Evolutionary conservation across 1,140 invertebrate genomes (phyloP).

Genomic region (Achroia grisella): DNA sequence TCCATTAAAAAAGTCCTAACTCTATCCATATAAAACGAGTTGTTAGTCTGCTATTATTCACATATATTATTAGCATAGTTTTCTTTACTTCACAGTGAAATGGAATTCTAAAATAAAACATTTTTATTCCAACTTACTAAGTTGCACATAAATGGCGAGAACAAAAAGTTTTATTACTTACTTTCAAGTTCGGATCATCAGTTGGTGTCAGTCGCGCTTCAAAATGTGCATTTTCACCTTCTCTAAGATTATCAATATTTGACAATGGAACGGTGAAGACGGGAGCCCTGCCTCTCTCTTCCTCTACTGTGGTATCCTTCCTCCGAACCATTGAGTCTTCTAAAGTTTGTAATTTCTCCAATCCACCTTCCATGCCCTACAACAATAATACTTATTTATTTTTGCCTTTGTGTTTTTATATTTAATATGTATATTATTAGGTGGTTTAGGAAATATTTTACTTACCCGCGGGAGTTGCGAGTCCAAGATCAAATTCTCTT

Average conservation of each 20-base stretch:
- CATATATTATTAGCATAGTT: no score
- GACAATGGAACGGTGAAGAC: constrained; percentile 92
- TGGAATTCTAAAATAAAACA: no score
- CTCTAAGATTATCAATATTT: constrained; percentile 88
- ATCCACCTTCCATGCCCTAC: constrained; percentile 92
- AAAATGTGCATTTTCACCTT: constrained; percentile 95
- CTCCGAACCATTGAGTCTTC: constrained; percentile 89
- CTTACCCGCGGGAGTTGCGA: constrained; percentile 92
- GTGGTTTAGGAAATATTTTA: no score
- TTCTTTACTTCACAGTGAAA: no score
- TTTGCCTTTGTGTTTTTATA: no score
- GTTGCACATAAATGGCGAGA: no score
- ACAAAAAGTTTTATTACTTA: constrained; percentile 46
- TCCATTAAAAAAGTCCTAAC: no score
- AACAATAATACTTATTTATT: constrained; percentile 15
- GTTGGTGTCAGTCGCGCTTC: constrained; percentile 94
- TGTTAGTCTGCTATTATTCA: no score
- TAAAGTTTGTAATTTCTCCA: constrained; percentile 93
- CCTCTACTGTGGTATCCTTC: constrained; percentile 80
- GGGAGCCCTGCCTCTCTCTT: constrained; percentile 87
- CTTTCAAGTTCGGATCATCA: constrained; percentile 94
- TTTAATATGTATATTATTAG: no score
- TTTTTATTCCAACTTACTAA: no score
- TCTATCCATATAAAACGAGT: no score
- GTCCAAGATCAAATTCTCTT: constrained; percentile 94